These are phyloP conservation scores for Bombus haemorrhoidalis DNA, from an alignment of 1,140 invertebrate genomes.

Conservation along the genomic window DNA sequence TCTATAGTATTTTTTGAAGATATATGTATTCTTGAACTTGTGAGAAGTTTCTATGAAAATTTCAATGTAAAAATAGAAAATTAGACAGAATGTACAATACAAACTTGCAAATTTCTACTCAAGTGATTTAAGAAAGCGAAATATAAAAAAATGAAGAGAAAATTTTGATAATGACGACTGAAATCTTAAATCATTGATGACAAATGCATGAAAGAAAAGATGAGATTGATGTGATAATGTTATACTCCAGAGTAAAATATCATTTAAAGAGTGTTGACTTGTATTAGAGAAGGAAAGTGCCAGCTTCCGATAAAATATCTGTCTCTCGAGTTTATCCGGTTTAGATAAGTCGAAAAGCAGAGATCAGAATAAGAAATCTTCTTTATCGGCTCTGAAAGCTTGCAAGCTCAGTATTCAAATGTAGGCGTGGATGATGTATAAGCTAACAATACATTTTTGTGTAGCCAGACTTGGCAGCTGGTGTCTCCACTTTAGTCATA, in stretches of 20 bases:
- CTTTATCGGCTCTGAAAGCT: slow-evolving; percentile 50
- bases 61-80: background rate
- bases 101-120: background rate
- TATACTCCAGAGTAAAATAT: background rate
- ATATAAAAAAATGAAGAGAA: background rate
- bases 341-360: slow-evolving; percentile 41
- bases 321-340: slow-evolving; percentile 41
- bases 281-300: background rate
- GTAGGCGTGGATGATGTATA: background rate
- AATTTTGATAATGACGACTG: background rate
- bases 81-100: background rate
- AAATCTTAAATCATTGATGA: background rate
- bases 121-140: background rate
- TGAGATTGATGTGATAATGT: background rate
- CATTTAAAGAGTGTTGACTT: background rate
- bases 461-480: background rate
- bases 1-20: background rate
- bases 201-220: background rate
- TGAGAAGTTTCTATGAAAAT: background rate
- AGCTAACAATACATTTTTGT: background rate
- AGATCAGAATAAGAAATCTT: slow-evolving; percentile 25
- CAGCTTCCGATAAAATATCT: background rate
- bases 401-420: background rate
- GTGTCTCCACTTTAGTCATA: background rate
- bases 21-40: background rate